Conservation (phyloP, 2,888 invertebrate genomes). For the Rhamnusium bicolor region DNA sequence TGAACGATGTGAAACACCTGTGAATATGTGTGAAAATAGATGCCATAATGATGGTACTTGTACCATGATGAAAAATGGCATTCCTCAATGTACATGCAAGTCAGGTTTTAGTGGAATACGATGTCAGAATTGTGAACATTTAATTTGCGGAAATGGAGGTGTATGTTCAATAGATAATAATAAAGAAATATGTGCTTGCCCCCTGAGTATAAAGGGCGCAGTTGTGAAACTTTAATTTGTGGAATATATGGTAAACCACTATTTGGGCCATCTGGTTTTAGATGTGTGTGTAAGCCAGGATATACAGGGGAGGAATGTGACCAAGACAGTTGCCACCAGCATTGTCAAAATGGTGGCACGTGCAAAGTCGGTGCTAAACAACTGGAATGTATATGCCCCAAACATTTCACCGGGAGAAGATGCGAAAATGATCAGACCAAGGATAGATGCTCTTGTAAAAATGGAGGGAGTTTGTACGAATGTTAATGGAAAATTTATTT, state of each 20-base stretch:
- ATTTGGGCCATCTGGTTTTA: constrained; percentile 51
- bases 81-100: constrained; percentile 70
- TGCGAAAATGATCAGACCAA: constrained; percentile 70
- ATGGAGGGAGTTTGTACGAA: constrained; percentile 67
- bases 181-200: constrained; percentile 73
- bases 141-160: constrained; percentile 77
- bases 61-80: constrained; percentile 62
- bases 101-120: constrained; percentile 67
- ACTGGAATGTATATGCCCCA: constrained; percentile 71
- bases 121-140: constrained; percentile 75
- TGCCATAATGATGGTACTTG: constrained; percentile 79
- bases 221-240: constrained; percentile 71
- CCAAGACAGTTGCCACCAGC: constrained; percentile 74
- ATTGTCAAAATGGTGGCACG: constrained; percentile 74
- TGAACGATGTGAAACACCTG: constrained; percentile 76
- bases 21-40: constrained; percentile 73
- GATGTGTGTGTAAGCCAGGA: constrained; percentile 72
- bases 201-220: constrained; percentile 73
- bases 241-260: constrained; percentile 62
- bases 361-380: constrained; percentile 65
- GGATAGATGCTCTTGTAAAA: constrained; percentile 55
- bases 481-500: constrained; percentile 73
- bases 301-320: constrained; percentile 77
- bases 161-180: constrained; percentile 72
- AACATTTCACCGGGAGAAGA: constrained; percentile 71